Percentiles rank a stretch among this genome's conserved stretches.
These are phyloP conservation scores for Rhodeus uyekii DNA, from an alignment of 2,797 vertebrate genomes.

Conservation along the genomic window DNA sequence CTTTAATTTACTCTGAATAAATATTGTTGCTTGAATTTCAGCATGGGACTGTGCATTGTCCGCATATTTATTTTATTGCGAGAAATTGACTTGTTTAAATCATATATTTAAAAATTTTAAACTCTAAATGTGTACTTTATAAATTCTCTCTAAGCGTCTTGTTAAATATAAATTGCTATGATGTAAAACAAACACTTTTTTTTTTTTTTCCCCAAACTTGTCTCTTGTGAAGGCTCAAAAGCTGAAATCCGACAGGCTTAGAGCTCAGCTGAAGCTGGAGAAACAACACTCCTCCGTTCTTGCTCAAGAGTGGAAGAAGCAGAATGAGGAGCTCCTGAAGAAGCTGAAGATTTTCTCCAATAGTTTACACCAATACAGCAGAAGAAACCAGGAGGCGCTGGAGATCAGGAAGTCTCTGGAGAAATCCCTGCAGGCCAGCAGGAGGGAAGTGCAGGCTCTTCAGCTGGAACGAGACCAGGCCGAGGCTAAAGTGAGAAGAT, in stretches of 20 bases:
- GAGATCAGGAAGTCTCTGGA: too few species aligned
- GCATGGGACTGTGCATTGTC: too few species aligned
- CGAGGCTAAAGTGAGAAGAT: constrained; percentile 71
- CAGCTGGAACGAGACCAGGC: constrained; percentile 77
- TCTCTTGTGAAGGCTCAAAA: background rate
- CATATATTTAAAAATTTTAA: too few species aligned
- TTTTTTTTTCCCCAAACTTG: background rate
- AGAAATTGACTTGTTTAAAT: too few species aligned
- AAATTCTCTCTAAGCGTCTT: too few species aligned
- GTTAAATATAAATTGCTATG: background rate
- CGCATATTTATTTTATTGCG: too few species aligned
- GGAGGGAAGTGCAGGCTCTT: too few species aligned
- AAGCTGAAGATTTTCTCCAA: constrained; percentile 80
- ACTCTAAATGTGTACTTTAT: too few species aligned
- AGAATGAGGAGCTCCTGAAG: constrained; percentile 76
- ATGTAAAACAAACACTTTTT: background rate
- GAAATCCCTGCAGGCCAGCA: too few species aligned
- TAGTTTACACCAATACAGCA: constrained; percentile 80
- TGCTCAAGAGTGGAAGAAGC: constrained; percentile 41
- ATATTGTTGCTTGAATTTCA: too few species aligned
- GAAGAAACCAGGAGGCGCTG: constrained; percentile 89
- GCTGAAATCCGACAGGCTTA: constrained; percentile 59
- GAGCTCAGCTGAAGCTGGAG: constrained; percentile 63
- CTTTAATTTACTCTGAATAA: too few species aligned
- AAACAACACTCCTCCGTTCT: background rate